Conservation (phyloP, 2,113 vertebrate species). For the Tamias sibiricus region DNA sequence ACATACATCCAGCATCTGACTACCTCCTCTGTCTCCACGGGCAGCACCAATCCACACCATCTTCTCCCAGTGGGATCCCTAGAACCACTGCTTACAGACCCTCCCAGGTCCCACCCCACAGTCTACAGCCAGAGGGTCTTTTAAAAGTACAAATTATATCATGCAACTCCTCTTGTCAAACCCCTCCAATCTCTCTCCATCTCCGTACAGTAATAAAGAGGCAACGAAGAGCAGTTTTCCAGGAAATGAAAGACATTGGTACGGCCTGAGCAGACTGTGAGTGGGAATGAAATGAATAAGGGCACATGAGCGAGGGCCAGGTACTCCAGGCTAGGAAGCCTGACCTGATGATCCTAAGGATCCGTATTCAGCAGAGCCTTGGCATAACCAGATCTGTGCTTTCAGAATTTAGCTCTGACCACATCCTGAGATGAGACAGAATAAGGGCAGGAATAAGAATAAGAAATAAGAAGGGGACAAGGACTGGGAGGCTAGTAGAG, state of each 20-base stretch:
- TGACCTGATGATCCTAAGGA: neutral
- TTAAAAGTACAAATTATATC: neutral
- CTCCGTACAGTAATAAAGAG: neutral
- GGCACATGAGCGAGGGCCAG: neutral
- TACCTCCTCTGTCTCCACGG: neutral
- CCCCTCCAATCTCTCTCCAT: neutral
- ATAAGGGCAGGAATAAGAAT: too few species aligned
- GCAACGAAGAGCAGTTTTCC: neutral
- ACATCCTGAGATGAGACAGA: too few species aligned
- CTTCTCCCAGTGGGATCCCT: neutral
- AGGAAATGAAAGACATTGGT: neutral
- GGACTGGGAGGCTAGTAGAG: neutral
- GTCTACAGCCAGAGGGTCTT: neutral
- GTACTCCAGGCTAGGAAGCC: rapidly evolving
- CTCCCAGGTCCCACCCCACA: neutral
- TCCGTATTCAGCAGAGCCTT: neutral
- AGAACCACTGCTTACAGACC: neutral
- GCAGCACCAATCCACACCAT: neutral
- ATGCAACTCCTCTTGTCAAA: neutral
- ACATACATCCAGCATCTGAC: neutral
- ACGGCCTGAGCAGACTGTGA: neutral
- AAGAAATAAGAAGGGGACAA: neutral
- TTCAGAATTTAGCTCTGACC: neutral
- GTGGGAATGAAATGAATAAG: neutral
- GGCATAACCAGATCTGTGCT: neutral